Base-by-base conservation (phyloP, 2,797 vertebrate genomes). In the Hydrophis major region DNA sequence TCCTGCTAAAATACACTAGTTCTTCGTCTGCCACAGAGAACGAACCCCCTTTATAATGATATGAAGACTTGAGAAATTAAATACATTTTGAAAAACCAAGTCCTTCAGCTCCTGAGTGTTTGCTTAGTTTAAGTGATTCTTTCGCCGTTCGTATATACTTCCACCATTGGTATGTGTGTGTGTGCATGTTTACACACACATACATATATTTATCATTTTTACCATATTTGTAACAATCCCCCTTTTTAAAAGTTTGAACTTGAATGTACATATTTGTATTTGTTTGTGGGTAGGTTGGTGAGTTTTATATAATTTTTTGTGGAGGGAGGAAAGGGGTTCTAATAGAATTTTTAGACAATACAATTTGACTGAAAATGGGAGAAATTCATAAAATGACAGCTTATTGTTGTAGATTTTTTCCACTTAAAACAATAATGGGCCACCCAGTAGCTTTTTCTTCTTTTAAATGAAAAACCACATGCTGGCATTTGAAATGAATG, bases 251-350 rank as follows among this genome's bases (percentile, higher is more conserved):
- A 69, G 83, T 93, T 89, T 93, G 90, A 83, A 88, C 86, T 89
- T 86, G 93, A 92, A 92, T 92, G 86, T 94, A 94, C 88, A 90
- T 94, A 94, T 92, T 92, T 92, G 61, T 89, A 89, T 93, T 90
- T 89, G 66, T 93, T 61, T 89, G 69, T 91, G 74, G n/a, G 42
- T 83, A 83, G 83, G 28, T 27, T 69, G 37, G 11, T 66, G 86
- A 87, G n/a, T 56, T 92, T 92, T 69, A 90, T 92, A 86, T 92
- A 66, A 88, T 88, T 27, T 88, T 55, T 92, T 86, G 66, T 63
- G 89, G 57, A 37, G 66, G 27, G 66, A 69, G 22, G 37, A 55
- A 63, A n/a, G 37, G 28, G 27, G 37, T 37, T 16, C 37, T 55
- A 60, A 66, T 66, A 11, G 37, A 59, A 90, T 37, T 60, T 83